Base-by-base conservation (phyloP, 1,140 invertebrate species). In the Lethrus apterus region DNA sequence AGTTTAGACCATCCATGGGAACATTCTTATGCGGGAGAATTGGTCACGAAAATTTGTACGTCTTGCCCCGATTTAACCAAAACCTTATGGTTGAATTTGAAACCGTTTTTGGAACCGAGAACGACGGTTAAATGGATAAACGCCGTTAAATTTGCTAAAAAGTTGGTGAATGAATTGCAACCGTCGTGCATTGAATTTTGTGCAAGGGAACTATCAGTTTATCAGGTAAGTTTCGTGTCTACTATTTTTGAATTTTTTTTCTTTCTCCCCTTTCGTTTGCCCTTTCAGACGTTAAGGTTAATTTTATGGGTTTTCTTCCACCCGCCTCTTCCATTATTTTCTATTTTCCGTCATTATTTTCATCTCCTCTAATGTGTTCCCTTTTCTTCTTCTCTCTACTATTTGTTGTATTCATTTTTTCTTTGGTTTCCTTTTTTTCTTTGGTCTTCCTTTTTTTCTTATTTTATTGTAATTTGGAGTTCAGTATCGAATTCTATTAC, bases 51-150 rank as follows among this genome's bases (percentile, higher is more conserved):
- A 58, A 80, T 84, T 30, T 62, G 86, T 36, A 62, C 63, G 24
- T 74, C 76, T 20, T 86, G 83, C 65, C 85, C 85, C 1, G 84
- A 88, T 62, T 69, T 88, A 33, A 73, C 81, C 8, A 75, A 78
- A 64, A 71, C 73, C 23, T 70, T 84, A 3, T 74, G 85, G 31
- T 66, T 24, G 43, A 66, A 69, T 19, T 58, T 80, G 2, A 77
- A 79, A 53, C 67, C 74, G 23, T 75, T 68, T 57, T 72, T 83
- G 50, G 70, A 75, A 52, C 78, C 78, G 0, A 68, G 75, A 60
- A 62, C 71, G 21, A 75, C 78, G 2, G 59, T 60, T 44, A 75
- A 77, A 49, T 82, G 79, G 79, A 65, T 76, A 3, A 69, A 57
- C 53, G 63, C 71, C 24, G 63, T 74, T 17, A 60, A 69, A 21